Evolutionary conservation across 2,797 vertebrate species (phyloP).

Genomic region (Cyprinodon diabolis): DNA sequence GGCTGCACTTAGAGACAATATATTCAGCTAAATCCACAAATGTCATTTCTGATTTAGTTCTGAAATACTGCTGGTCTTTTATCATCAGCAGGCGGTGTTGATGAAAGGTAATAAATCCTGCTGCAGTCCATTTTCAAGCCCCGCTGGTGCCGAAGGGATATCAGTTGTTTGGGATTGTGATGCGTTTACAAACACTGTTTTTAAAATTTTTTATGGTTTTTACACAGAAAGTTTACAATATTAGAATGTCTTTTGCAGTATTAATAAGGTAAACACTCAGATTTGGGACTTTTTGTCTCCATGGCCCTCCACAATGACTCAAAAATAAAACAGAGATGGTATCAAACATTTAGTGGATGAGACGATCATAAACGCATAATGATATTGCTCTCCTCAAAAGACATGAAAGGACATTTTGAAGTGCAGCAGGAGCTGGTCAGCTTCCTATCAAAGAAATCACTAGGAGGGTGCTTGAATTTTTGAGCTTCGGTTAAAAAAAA

Average conservation of each 20-base stretch:
- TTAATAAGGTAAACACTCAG: not conserved
- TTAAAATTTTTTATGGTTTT: not conserved
- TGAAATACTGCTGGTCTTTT: not conserved
- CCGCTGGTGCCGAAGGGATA: not conserved
- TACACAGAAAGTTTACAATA: not conserved
- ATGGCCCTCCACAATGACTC: not conserved
- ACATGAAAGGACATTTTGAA: not conserved
- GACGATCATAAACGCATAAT: not conserved
- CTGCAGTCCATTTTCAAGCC: not conserved
- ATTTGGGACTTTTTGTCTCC: not conserved
- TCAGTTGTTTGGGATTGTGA: not conserved
- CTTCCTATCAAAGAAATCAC: too few species aligned
- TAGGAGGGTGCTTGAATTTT: too few species aligned
- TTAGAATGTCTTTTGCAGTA: not conserved
- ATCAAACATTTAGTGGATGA: too few species aligned
- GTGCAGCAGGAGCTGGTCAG: too few species aligned
- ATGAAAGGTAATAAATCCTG: constrained; percentile 1
- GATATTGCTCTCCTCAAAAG: not conserved
- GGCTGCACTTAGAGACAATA: not conserved
- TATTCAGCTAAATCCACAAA: constrained; percentile 3
- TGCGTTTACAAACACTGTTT: not conserved
- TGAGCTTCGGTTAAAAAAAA: too few species aligned
- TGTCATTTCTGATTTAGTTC: not conserved
- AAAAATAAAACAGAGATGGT: too few species aligned
- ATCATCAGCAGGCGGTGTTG: not conserved